Percentiles rank a stretch among this genome's conserved stretches.
Evolutionary conservation across 2,888 invertebrate genomes (phyloP).

Genomic region (Agrilus mali): DNA sequence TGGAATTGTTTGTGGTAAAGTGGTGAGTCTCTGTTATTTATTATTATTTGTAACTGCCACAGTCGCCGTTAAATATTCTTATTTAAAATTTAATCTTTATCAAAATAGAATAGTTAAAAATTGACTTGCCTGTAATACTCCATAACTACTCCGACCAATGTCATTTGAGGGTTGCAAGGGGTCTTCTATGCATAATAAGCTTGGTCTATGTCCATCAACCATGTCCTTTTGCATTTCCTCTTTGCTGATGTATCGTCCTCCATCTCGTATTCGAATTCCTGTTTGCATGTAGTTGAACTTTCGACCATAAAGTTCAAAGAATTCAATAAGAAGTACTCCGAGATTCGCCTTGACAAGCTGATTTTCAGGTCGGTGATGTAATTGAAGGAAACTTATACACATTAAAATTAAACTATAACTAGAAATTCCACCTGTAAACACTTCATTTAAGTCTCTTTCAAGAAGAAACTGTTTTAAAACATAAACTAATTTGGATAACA

Average conservation of each 20-base stretch:
- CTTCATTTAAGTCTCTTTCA: constrained; percentile 97
- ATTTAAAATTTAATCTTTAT: no score
- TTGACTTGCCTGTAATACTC: constrained; percentile 60
- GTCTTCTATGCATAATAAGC: constrained; percentile 94
- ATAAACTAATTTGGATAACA: constrained; percentile 86
- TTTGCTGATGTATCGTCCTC: constrained; percentile 88
- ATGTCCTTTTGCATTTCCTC: constrained; percentile 87
- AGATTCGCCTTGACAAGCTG: constrained; percentile 50
- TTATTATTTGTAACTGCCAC: no score
- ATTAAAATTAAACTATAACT: constrained; percentile 97
- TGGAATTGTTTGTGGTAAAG: no score
- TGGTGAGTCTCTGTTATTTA: no score
- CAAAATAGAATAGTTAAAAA: constrained; percentile 18
- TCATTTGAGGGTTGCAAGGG: constrained; percentile 93
- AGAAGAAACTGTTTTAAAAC: constrained; percentile 97
- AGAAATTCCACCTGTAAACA: constrained; percentile 98
- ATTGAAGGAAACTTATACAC: constrained; percentile 93
- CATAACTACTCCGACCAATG: constrained; percentile 95
- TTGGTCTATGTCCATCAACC: constrained; percentile 88
- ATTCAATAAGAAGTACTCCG: constrained; percentile 89
- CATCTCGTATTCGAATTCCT: constrained; percentile 85
- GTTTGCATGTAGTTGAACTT: constrained; percentile 94
- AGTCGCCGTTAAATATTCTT: no score
- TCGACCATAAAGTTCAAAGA: constrained; percentile 93
- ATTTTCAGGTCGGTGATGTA: constrained; percentile 73